Evolutionary conservation across 1,140 invertebrate genomes (phyloP).

Genomic region (Nasonia vitripennis): DNA sequence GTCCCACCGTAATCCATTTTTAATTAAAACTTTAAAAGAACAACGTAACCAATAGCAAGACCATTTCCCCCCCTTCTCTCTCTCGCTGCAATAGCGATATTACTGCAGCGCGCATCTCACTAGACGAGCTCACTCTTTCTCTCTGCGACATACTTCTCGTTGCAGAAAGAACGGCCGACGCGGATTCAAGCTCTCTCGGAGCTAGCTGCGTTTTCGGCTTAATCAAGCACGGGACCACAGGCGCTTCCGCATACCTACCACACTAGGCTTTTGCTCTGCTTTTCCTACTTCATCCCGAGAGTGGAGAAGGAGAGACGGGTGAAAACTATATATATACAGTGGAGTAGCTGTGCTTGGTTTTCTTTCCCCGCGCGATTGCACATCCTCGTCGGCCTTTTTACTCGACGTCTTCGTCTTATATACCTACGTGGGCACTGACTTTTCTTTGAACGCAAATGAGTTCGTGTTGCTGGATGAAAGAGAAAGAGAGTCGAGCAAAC

Average conservation of each 20-base stretch:
- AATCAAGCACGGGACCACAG: constrained; percentile 59
- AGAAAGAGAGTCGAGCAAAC: background rate
- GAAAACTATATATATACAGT: background rate
- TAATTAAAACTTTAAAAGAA: background rate
- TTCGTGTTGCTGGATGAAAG: background rate
- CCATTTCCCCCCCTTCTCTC: too few relatives aligned
- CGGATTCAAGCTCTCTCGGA: background rate
- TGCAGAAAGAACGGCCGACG: background rate
- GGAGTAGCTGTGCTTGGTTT: background rate
- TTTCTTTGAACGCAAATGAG: constrained; percentile 36
- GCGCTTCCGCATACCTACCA: background rate
- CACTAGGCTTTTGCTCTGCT: constrained; percentile 12
- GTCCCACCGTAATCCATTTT: too few relatives aligned
- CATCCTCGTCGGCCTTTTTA: constrained; percentile 25
- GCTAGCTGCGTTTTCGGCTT: constrained; percentile 59
- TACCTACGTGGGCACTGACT: background rate
- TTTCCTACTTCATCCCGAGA: constrained; percentile 2
- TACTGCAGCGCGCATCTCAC: background rate
- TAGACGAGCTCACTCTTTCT: background rate
- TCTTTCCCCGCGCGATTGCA: constrained; percentile 26
- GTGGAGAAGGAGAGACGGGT: background rate
- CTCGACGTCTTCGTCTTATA: background rate
- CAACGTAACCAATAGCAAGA: background rate
- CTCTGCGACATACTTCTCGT: background rate
- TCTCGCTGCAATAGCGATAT: background rate